These are phyloP conservation scores for Cardinalis cardinalis DNA, from an alignment of 2,113 vertebrate species.

Conservation along the genomic window DNA sequence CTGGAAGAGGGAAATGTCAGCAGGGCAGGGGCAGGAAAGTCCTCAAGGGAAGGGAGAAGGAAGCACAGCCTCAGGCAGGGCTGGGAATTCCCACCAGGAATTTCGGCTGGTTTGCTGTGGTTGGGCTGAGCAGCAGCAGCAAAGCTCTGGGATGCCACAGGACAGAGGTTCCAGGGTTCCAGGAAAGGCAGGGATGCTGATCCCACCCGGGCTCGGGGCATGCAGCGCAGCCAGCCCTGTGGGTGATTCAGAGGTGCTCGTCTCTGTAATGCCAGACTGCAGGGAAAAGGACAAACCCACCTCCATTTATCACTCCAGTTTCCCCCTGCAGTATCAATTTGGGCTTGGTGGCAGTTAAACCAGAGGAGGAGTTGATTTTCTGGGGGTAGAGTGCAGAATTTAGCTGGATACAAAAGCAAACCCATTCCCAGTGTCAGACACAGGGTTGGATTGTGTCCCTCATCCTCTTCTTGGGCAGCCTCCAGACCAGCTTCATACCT, in stretches of 20 bases:
- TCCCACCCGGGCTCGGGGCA: no score
- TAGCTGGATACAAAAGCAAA: not conserved
- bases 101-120: not conserved
- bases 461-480: not conserved
- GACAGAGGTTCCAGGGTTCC: not conserved
- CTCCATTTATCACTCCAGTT: not conserved
- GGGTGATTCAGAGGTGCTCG: not conserved
- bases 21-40: not conserved
- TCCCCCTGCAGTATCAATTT: not conserved
- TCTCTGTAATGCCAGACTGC: rapidly evolving
- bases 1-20: not conserved
- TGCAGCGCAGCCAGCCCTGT: not conserved
- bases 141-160: not conserved
- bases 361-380: not conserved
- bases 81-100: not conserved
- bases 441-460: not conserved
- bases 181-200: not conserved
- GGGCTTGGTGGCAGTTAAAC: not conserved
- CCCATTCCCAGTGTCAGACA: not conserved
- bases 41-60: not conserved
- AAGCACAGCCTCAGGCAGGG: not conserved
- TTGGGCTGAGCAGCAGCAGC: not conserved
- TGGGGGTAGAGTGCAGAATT: not conserved
- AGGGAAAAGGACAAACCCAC: not conserved
- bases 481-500: not conserved